Conservation (phyloP, 2,797 vertebrate genomes). For the Pempheris klunzingeri region DNA sequence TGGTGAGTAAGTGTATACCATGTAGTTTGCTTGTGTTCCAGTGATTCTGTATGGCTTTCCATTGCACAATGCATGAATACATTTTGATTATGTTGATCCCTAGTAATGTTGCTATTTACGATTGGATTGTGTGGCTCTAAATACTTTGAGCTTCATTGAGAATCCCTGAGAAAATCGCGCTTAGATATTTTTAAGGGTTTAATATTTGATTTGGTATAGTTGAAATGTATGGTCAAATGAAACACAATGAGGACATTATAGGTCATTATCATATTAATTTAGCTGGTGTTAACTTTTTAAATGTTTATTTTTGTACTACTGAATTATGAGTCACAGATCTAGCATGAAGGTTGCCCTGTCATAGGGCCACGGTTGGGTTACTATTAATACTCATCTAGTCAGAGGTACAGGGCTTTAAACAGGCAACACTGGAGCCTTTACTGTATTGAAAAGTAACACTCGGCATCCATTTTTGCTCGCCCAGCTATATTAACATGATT, state of each 20-base stretch:
- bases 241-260: neutral
- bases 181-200: neutral
- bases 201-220: neutral
- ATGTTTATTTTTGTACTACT: conserved; percentile 65
- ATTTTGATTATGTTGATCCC: conserved; percentile 31
- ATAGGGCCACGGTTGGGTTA: conserved; percentile 70
- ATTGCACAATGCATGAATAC: neutral
- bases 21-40: conserved; percentile 5
- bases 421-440: conserved; percentile 42
- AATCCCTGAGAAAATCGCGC: neutral
- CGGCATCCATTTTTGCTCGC: conserved; percentile 6
- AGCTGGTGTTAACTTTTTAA: conserved; percentile 37
- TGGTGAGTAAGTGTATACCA: conserved; percentile 69
- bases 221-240: conserved; percentile 7
- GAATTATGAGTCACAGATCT: conserved; percentile 70
- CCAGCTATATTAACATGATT: neutral
- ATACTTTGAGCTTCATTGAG: neutral
- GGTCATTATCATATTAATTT: conserved; percentile 4
- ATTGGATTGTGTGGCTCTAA: neutral
- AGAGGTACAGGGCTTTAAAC: conserved; percentile 59
- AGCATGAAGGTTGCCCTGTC: conserved; percentile 77
- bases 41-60: conserved; percentile 7
- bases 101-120: neutral
- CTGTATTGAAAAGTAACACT: conserved; percentile 37
- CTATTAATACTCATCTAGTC: conserved; percentile 78